Conservation (phyloP, 2,888 invertebrate genomes). For the Hermaeophaga mercurialis region DNA sequence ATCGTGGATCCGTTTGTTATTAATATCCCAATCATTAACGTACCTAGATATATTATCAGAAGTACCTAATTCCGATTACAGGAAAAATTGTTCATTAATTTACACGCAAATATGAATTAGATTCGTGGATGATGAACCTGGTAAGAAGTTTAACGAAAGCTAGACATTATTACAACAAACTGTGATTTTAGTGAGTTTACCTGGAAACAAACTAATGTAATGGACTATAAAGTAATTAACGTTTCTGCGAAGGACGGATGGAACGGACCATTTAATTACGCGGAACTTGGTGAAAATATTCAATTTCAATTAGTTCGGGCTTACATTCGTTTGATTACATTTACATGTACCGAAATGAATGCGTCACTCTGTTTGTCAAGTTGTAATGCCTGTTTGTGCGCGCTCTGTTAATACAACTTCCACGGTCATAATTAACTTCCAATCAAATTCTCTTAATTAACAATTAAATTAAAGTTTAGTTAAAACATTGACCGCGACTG, state of each 20-base stretch:
- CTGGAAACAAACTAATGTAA: not conserved
- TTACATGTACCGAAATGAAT: constrained; percentile 30
- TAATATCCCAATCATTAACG: no score
- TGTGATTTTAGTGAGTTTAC: no score
- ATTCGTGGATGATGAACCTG: no score
- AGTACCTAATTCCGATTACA: no score
- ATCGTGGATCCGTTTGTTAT: no score
- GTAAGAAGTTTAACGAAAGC: no score
- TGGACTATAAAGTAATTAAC: not conserved
- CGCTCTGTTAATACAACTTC: constrained; percentile 1
- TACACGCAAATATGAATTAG: no score
- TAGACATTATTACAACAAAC: no score
- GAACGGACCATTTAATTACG: constrained; percentile 1
- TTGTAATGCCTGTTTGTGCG: constrained; percentile 7
- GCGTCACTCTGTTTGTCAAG: constrained; percentile 29
- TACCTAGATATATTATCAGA: no score
- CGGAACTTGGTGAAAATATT: constrained; percentile 25
- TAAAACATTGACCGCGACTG: no score
- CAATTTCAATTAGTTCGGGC: constrained; percentile 31
- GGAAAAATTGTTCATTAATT: no score
- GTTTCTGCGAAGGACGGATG: not conserved
- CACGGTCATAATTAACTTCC: constrained; percentile 5
- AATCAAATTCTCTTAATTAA: constrained; percentile 3
- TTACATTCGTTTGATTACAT: constrained; percentile 32
- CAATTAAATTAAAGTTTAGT: not conserved